Evolutionary conservation across 2,888 invertebrate genomes (phyloP), one percentile per base, ranked within the genome.

Genomic region (Kryphioiulus occultus): DNA sequence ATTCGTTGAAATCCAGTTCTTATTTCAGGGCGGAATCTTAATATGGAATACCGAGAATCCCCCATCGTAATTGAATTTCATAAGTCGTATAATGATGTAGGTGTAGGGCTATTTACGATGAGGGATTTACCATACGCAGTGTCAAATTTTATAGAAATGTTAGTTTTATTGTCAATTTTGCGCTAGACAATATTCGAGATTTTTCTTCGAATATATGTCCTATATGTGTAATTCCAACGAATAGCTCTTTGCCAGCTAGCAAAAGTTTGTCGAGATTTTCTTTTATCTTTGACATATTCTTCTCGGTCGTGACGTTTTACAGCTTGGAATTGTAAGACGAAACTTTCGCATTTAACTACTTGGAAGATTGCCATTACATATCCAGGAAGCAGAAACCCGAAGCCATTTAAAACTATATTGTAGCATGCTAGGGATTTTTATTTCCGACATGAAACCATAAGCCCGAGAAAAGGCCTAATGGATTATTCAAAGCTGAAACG

Each of bases 271-370:
- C 68, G 68, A 68, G 68, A 68, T 68, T 68, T 68, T 68, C 10
- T 68, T 68, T 68, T 68, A 68, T 68, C 68, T 68, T 68, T 68
- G 68, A 68, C 68, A 68, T 68, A 68, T 68, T 68, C 68, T 68
- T 26, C 68, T 10, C 68, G 22, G 26, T 68, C 68, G 68, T 68
- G 68, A 68, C 68, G 26, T 68, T 68, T 68, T 68, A 68, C 68
- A 26, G 26, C 68, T 68, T 68, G 68, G 1, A 68, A 68, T 68
- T 12, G 68, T 26, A 26, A 68, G 68, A 68, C 26, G 68, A 68
- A 68, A 22, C 68, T 68, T 68, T 68, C 7, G 68, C 68, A 68
- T 68, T 68, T 68, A 68, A 68, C 68, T 68, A 68, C 68, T 68
- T 68, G 68, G 68, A 68, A 68, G 68, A 68, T 26, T 68, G 68